A percentile compares a stretch with the other conserved stretches of the same genome.
Conservation (phyloP, 2,888 invertebrate species). For the Hypsopygia costalis region DNA sequence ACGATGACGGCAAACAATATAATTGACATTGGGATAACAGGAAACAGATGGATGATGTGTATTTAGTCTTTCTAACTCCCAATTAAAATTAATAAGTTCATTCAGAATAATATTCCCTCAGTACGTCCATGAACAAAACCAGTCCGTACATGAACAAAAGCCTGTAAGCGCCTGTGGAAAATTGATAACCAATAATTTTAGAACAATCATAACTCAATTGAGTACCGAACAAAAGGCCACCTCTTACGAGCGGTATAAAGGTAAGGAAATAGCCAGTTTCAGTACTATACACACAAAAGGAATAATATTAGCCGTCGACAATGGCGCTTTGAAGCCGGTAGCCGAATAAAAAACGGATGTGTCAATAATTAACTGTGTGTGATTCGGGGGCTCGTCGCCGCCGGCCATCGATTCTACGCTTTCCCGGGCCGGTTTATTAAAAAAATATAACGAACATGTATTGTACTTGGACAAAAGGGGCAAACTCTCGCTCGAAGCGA, state of each 20-base stretch:
- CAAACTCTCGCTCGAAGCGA: constrained; percentile 42
- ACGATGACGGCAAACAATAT: too few species aligned
- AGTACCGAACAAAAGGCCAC: constrained; percentile 36
- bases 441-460: constrained; percentile 50
- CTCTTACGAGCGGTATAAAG: constrained; percentile 37
- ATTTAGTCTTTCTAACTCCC: too few species aligned
- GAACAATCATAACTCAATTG: constrained; percentile 37
- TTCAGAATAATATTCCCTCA: too few species aligned
- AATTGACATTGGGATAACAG: too few species aligned
- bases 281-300: constrained; percentile 40
- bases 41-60: too few species aligned
- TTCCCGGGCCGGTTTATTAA: constrained; percentile 49
- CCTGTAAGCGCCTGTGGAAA: constrained; percentile 18
- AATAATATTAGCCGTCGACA: constrained; percentile 60
- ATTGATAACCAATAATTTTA: constrained; percentile 52
- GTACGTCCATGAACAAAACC: too few species aligned
- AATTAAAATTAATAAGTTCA: too few species aligned
- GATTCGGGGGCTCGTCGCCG: constrained; percentile 62
- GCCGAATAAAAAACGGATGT: constrained; percentile 72
- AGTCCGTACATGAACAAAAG: too few species aligned
- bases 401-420: constrained; percentile 61
- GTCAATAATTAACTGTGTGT: constrained; percentile 78
- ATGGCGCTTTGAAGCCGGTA: constrained; percentile 41
- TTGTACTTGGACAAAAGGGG: constrained; percentile 60
- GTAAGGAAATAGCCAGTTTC: constrained; percentile 68